These are phyloP conservation scores for Apostichopus parvimensis DNA, from an alignment of 35 echinoderm and acorn worm species.

Conservation along the genomic window DNA sequence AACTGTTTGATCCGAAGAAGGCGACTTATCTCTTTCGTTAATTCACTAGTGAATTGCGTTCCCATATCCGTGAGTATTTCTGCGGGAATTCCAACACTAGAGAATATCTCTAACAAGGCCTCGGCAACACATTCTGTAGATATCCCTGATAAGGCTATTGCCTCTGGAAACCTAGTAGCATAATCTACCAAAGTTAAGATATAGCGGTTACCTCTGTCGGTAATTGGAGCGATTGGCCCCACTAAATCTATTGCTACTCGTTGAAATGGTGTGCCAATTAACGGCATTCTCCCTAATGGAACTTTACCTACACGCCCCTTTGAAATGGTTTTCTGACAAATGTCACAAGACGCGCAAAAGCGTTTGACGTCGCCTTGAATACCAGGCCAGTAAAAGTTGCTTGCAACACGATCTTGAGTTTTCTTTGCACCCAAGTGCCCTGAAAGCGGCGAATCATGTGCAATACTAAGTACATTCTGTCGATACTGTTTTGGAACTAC, in stretches of 20 bases:
- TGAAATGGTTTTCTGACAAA: conserved; percentile 59
- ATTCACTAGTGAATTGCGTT: conserved; percentile 60
- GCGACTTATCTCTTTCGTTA: conserved; percentile 62
- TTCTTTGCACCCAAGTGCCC: conserved; percentile 41
- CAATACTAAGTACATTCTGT: background rate
- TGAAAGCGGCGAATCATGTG: conserved; percentile 27
- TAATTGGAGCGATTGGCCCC: conserved; percentile 62
- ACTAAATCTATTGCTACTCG: conserved; percentile 72
- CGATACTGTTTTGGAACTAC: conserved; percentile 24
- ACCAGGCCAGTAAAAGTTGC: conserved; percentile 76
- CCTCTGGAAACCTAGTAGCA: conserved; percentile 70
- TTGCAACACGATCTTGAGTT: conserved; percentile 35
- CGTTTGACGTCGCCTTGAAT: conserved; percentile 53
- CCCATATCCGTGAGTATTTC: conserved; percentile 74
- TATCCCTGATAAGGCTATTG: conserved; percentile 51
- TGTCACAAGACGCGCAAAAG: conserved; percentile 68
- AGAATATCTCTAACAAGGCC: conserved; percentile 61
- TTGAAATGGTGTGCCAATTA: conserved; percentile 64
- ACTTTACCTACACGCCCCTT: conserved; percentile 37
- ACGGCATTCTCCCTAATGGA: conserved; percentile 59
- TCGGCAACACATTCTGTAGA: conserved; percentile 63
- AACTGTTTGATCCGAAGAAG: conserved; percentile 45
- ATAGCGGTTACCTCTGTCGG: conserved; percentile 60
- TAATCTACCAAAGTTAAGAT: conserved; percentile 66
- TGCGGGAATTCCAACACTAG: conserved; percentile 49